Base-by-base conservation (phyloP, 2,797 vertebrate species). In the Anguilla obscura region DNA sequence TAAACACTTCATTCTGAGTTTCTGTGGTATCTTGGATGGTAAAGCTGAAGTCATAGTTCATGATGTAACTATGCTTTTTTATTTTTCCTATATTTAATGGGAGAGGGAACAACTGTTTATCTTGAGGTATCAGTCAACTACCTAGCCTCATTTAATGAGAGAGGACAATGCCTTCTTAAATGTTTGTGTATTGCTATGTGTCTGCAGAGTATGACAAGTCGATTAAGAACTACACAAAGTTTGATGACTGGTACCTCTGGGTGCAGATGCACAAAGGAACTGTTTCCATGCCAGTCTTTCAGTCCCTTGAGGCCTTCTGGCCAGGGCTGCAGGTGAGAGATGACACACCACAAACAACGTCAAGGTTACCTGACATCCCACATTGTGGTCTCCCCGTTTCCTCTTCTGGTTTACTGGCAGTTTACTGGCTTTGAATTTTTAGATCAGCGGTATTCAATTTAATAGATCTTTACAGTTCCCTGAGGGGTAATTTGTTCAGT, bases 221-320 rank as follows among this genome's bases (percentile, higher is more conserved):
- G 90, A 97, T 99, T 89, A 97, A 97, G 95, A 99, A 99, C 95
- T 99, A 98, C 92, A 99, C 98, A 1, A 97, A 97, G 82, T 99
- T 98, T 36, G 98, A 99, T 87, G 98, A 99, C 95, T 99, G 98
- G 98, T 99, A 99, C 92, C 95, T 99, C 83, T 99, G 98, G 98
- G 98, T 99, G 87, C 98, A 99, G 93, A 99, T 99, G 98, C 97
- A 98, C 90, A 99, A 99, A 93, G 98, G 98, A 79, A 99, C 97
- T 0, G 97, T 99, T 84, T 97, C 98, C 91, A 99, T 99, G 98
- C 98, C 98, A 0, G 96, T 99, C 5, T 99, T 99, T 92, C 98
- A 99, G 94, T 98, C 98, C 50, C 94, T 99, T 90, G 98, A 99
- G 92, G 98, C 98, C 24, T 99, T 98, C 90, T 99, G 98, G 98